Evolutionary conservation across 53 echinoderm and acorn worm genomes (phyloP), one percentile per base, ranked within the genome.

Genomic region (Hippasteria phrygiana): DNA sequence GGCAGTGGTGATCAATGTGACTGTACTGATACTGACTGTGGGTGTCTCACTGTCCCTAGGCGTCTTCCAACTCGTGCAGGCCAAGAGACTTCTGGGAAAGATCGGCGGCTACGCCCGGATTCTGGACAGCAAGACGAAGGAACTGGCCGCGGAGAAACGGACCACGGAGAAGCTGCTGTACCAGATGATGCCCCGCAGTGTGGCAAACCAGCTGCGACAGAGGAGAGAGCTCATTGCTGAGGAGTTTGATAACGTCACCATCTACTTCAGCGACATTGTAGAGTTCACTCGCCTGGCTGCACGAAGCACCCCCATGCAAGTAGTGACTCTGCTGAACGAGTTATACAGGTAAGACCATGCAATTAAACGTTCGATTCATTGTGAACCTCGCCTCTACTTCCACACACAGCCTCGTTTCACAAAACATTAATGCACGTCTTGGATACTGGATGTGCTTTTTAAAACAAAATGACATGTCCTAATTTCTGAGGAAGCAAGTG

Each of bases 241-340:
- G 62, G 91, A 92, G 39, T 94, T 73, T 55, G 93, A 92, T 7
- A 37, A 32, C n/a, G 96, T 96, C 7, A 96, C 94, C 27, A 96
- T 96, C 40, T 96, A 93, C 72, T 96, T 96, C 55, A 94, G 94
- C 69, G 96, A 96, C 51, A 96, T 96, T 75, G 96, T 96, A 24
- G 96, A 87, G 24, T 96, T 96, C 73, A 94, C 96, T 13, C 33
- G 42, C 4, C 35, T 96, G 12, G 72, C 96, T 17, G 94, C 96
- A 17, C 56, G 27, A 29, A 89, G 75, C 41, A 84, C 94, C 9
- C 96, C 96, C 0, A 90, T 96, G 84, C 81, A 96, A 36, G 91
- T 96, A 5, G 94, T 96, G 20, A 63, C 87, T 20, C 51, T 96
- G 50, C 90, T 96, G 24, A 96, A 96, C 18, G 81, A 81, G 1